These are phyloP conservation scores for Neelides sp. DNA, from an alignment of 1,140 invertebrate species.

Conservation along the genomic window DNA sequence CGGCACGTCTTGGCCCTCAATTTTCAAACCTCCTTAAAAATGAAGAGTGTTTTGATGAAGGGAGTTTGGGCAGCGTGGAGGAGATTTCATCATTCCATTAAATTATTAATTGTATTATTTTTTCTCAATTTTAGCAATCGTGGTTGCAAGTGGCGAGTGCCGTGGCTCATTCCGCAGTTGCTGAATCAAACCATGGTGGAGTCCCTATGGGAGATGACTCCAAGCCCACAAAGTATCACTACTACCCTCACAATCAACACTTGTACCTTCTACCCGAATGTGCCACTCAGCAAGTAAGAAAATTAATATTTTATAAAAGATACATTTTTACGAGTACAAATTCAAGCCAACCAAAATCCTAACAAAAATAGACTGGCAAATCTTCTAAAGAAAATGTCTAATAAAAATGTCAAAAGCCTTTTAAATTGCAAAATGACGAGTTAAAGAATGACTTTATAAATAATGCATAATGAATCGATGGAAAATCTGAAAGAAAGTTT, in stretches of 20 bases:
- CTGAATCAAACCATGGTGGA: slow-evolving; percentile 19
- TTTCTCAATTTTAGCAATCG: slow-evolving; percentile 24
- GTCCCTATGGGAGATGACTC: slow-evolving; percentile 17
- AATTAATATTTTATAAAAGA: not conserved
- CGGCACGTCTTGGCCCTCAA: too few species aligned
- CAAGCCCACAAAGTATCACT: slow-evolving; percentile 84
- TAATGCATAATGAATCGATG: too few species aligned
- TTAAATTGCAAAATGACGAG: not conserved
- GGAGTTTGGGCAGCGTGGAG: too few species aligned
- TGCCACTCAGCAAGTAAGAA: slow-evolving; percentile 70
- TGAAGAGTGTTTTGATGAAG: too few species aligned
- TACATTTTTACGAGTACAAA: not conserved
- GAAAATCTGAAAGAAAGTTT: too few species aligned
- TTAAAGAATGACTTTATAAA: too few species aligned
- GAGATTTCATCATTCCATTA: too few species aligned
- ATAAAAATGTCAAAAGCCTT: slow-evolving; percentile 11
- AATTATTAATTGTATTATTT: too few species aligned
- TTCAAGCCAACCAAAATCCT: not conserved
- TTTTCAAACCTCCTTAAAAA: too few species aligned
- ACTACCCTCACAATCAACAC: slow-evolving; percentile 86
- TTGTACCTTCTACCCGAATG: slow-evolving; percentile 80
- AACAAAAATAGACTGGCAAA: too few species aligned
- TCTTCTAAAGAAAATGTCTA: too few species aligned
- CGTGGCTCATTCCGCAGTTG: slow-evolving; percentile 27
- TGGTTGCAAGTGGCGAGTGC: slow-evolving; percentile 29